Conservation (phyloP, 1,140 invertebrate species). For the Bombus terrestris region DNA sequence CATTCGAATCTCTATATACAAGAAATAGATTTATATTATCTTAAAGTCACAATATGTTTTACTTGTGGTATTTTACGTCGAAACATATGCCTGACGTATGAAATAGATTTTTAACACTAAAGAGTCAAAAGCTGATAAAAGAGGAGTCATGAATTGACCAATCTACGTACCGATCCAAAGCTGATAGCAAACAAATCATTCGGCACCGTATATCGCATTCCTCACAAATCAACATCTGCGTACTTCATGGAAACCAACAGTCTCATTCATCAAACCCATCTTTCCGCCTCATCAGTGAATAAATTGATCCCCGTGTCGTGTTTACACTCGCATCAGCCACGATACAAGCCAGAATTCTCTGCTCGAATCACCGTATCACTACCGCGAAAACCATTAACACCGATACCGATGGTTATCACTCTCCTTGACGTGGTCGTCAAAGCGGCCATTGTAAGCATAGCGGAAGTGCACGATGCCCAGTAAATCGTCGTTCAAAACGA, state of each 20-base stretch:
- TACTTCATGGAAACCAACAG: neutral
- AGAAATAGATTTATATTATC: too few species aligned
- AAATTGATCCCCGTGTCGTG: conserved; percentile 21
- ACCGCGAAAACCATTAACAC: neutral
- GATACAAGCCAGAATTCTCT: neutral
- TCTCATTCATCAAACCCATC: conserved; percentile 27
- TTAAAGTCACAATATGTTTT: too few species aligned
- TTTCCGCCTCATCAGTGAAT: conserved; percentile 5
- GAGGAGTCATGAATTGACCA: too few species aligned
- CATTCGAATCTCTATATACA: too few species aligned
- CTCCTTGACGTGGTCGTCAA: conserved; percentile 9
- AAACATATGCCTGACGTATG: too few species aligned
- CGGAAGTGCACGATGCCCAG: neutral
- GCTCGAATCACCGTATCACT: conserved; percentile 19
- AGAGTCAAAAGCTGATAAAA: neutral
- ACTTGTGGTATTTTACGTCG: too few species aligned
- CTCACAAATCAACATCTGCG: neutral
- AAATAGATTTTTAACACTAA: neutral
- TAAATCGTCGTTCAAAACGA: conserved; percentile 6
- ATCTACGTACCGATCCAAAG: neutral
- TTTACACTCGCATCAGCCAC: neutral
- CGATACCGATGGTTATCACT: conserved; percentile 2
- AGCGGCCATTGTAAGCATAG: neutral
- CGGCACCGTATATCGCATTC: neutral
- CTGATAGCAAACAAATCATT: neutral